Conservation (phyloP, 2,113 vertebrate species). For the Rynchops niger region DNA sequence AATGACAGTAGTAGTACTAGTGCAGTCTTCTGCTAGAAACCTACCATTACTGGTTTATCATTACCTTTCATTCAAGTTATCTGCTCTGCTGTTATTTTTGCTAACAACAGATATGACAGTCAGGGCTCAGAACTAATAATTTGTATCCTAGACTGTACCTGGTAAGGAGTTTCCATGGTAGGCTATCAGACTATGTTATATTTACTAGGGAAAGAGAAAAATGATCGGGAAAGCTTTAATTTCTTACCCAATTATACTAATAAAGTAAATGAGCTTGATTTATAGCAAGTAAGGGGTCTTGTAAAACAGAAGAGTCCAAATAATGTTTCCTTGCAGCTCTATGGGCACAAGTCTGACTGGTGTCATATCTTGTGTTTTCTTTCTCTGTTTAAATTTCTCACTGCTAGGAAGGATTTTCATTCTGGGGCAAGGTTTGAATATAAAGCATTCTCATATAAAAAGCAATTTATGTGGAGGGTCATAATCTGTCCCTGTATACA, state of each 20-base stretch:
- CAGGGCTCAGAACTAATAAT: not conserved
- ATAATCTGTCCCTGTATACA: not conserved
- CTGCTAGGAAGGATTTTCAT: not conserved
- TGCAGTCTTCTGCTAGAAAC: not conserved
- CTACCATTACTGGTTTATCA: not conserved
- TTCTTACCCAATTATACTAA: not conserved
- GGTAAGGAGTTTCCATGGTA: not conserved
- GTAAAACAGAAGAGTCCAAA: not conserved
- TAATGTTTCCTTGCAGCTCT: not conserved
- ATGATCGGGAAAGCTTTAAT: not conserved
- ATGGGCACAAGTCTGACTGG: not conserved
- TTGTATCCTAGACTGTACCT: not conserved
- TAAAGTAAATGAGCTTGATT: not conserved
- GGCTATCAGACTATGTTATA: not conserved
- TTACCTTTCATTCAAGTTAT: not conserved
- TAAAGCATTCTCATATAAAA: not conserved
- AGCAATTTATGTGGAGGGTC: constrained; percentile 15
- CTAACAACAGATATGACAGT: not conserved
- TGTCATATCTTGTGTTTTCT: not conserved
- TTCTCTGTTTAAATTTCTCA: not conserved
- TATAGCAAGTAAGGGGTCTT: not conserved
- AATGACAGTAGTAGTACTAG: not conserved
- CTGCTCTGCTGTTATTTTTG: not conserved
- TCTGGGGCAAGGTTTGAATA: not conserved
- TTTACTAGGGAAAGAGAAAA: not conserved